These are phyloP conservation scores for Rhingia campestris DNA, from an alignment of 2,888 invertebrate species.

Conservation along the genomic window DNA sequence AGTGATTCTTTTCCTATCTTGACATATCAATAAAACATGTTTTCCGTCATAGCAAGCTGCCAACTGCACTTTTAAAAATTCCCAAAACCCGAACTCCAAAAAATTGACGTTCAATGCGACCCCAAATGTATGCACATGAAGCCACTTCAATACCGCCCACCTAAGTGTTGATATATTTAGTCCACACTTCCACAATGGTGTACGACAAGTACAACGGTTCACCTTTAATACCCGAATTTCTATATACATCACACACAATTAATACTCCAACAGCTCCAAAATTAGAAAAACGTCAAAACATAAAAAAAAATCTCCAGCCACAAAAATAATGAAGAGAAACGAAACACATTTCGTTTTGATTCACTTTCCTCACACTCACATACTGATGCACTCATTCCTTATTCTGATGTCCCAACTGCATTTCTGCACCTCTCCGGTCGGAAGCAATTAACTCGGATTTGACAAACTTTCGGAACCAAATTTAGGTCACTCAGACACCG, in stretches of 20 bases:
- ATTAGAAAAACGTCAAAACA: slow-evolving; percentile 49
- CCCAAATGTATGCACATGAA: background rate
- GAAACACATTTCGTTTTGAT: slow-evolving; percentile 34
- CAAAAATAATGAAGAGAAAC: slow-evolving; percentile 22
- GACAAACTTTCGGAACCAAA: slow-evolving; percentile 68
- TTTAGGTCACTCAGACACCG: slow-evolving; percentile 67
- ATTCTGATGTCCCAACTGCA: slow-evolving; percentile 31
- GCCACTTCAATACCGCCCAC: background rate
- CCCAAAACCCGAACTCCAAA: no score
- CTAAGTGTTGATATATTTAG: slow-evolving; percentile 19
- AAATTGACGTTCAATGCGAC: background rate
- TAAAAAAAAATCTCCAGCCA: slow-evolving; percentile 29
- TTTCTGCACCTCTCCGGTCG: slow-evolving; percentile 54
- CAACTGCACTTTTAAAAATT: background rate
- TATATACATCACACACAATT: slow-evolving; percentile 18
- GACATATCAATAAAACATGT: no score
- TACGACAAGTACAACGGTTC: slow-evolving; percentile 41
- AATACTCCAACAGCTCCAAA: slow-evolving; percentile 33
- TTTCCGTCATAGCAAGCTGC: background rate
- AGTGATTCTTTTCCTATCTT: no score
- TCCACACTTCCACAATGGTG: background rate
- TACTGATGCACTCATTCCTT: slow-evolving; percentile 7
- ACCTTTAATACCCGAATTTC: background rate
- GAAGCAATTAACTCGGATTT: slow-evolving; percentile 73
- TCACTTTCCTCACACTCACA: slow-evolving; percentile 26